phyloP scores from a whole-genome alignment of 2,113 vertebrate genomes.

The Gymnocephalus cernua region DNA sequence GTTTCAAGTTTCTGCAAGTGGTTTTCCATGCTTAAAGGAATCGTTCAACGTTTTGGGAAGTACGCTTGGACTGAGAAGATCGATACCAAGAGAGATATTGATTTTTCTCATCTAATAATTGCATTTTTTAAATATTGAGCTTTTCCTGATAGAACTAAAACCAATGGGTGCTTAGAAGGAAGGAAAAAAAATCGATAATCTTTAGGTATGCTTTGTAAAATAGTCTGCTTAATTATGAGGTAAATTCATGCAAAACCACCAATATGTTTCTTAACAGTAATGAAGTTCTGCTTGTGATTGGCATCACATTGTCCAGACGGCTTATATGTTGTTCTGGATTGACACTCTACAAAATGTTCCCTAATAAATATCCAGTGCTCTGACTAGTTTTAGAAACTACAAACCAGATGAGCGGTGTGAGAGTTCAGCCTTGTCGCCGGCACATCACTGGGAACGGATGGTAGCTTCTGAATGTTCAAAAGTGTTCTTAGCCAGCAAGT shows the following conservation, averaged over 20 bases:
- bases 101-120: neutral
- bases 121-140: neutral
- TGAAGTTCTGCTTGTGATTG: neutral
- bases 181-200: neutral
- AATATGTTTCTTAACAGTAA: neutral
- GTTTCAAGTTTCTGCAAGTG: neutral
- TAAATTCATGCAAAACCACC: slow-evolving; percentile 8
- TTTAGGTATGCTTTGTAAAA: neutral
- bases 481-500: slow-evolving; percentile 78
- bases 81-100: neutral
- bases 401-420: slow-evolving; percentile 54
- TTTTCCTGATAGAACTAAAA: neutral
- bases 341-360: slow-evolving; percentile 38
- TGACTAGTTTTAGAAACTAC: slow-evolving; percentile 42
- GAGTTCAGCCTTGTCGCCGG: slow-evolving; percentile 32
- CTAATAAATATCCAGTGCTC: slow-evolving; percentile 32
- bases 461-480: slow-evolving; percentile 71
- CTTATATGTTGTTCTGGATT: slow-evolving; percentile 39
- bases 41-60: too few relatives aligned
- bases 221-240: neutral
- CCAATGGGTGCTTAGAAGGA: neutral
- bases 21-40: too few relatives aligned
- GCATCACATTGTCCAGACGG: neutral
- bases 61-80: neutral
- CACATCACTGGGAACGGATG: slow-evolving; percentile 47